Base-by-base conservation (phyloP, 1,140 invertebrate species). In the Oreohelix idahoensis region DNA sequence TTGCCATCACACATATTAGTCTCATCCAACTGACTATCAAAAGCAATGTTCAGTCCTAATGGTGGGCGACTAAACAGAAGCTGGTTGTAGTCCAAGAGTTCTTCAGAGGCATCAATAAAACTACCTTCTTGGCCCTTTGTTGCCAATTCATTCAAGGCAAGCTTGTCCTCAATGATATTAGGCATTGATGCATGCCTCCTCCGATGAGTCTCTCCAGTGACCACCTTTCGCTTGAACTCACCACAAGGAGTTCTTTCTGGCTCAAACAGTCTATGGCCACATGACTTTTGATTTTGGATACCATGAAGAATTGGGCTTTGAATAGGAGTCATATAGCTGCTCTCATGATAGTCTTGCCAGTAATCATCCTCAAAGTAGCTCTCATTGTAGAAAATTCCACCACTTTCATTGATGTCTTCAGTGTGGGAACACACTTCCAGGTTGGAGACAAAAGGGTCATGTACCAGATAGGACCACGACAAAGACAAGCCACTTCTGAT, bases 331-430 rank as follows among this genome's bases (percentile, higher is more conserved):
- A n/a, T n/a, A n/a, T n/a, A n/a, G n/a, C n/a, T 11, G 32, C 5
- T 29, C 32, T 66, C 63, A 29, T 17, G n/a, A 32, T 32, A 66
- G 17, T 66, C 63, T n/a, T 66, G 63, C 2, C 63, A 66, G 29
- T 66, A 66, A 17, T 66, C 63, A n/a, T 66, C 63, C 29, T 66
- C 63, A n/a, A 66, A 66, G 29, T 66, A 66, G 32, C 63, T 66
- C 8, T 66, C 63, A 32, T 66, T 35, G 29, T 32, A 66, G 29
- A 32, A 66, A 2, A 66, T 35, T 66, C 29, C 63, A 5, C 11
- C 20, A 45, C 42, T 45, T n/a, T n/a, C n/a, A 45, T 45, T 45
- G 42, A 45, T 5, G 0, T 66, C 63, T 32, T 32, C n/a, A 29
- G 11, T 23, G 5, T 32, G n/a, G 23, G 29, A 2, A 13, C 29